Conservation (phyloP, 2,113 vertebrate species). For the Oophaga pumilio region DNA sequence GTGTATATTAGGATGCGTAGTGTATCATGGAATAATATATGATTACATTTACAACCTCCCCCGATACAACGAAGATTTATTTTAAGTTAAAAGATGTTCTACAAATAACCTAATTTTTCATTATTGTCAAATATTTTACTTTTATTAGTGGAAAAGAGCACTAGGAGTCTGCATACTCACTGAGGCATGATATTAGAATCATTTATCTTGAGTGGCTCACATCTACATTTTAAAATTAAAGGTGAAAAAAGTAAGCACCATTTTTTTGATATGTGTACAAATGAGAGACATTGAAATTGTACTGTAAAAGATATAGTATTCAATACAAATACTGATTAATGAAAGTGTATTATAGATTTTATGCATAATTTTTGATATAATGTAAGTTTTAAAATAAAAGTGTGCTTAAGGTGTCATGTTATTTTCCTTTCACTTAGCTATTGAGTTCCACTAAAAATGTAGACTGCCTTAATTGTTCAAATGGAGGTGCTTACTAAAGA, state of each 20-base stretch:
- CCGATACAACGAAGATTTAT: constrained; percentile 22
- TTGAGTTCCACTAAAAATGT: not conserved
- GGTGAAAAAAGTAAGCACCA: constrained; percentile 48
- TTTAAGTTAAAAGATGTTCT: constrained; percentile 44
- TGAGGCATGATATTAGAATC: constrained; percentile 64
- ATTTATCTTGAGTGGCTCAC: constrained; percentile 62
- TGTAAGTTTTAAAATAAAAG: too few species aligned
- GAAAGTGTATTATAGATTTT: not conserved
- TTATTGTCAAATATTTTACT: constrained; percentile 59
- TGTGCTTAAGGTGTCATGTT: not conserved
- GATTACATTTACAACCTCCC: constrained; percentile 1
- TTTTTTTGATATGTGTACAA: constrained; percentile 50
- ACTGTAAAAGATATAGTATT: constrained; percentile 9
- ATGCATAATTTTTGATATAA: not conserved
- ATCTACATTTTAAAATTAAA: constrained; percentile 62
- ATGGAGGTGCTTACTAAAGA: not conserved
- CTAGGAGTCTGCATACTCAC: constrained; percentile 57
- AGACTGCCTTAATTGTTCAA: not conserved
- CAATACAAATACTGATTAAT: not conserved
- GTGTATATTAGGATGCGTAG: not conserved
- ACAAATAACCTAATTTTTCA: constrained; percentile 58
- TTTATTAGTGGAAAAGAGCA: constrained; percentile 60
- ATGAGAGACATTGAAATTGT: not conserved
- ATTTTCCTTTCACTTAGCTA: not conserved
- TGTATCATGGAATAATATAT: constrained; percentile 6